Base-by-base conservation (phyloP, 2,888 invertebrate species). In the Pantelozetes paolii region DNA sequence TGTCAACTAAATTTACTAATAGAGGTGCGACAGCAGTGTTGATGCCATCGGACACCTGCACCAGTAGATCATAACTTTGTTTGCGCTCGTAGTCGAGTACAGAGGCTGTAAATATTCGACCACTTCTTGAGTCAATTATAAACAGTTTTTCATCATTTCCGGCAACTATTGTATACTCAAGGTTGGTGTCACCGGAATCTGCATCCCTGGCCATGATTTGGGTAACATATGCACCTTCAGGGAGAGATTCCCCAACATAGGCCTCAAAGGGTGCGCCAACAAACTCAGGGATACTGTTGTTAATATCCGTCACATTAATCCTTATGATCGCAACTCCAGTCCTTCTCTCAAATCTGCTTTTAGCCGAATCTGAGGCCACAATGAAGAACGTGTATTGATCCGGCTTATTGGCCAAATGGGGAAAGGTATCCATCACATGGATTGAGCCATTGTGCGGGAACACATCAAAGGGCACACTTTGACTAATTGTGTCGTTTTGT, bases 241-340 rank as follows among this genome's bases (percentile, higher is more conserved):
- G 86, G n/a, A 89, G 88, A 79, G 92, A 92, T 83, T 93, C 93
- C 78, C 89, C 88, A 2, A 94, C 87, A 82, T 90, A 89, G n/a
- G 92, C 86, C 82, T 91, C 91, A 80, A 90, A 92, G 30, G 79
- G 79, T 9, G 79, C 78, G 20, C 77, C 78, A 23, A 77, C 75
- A 69, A 79, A 79, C 72, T 79, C 79, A 13, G 79, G 79, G 13
- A 78, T 76, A 64, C 77, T 78, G 50, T 79, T 79, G 59, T 79
- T 79, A 32, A 79, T 77, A 32, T 79, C 79, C 48, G 78, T 77
- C 50, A 79, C 78, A 57, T 79, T 78, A 5, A 79, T 77, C 36
- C 77, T 76, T 42, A 79, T 76, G 32, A 79, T 79, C 15, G 79
- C 79, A 8, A 78, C 78, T 23, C 77, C 76, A 8, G 78, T 78